A percentile compares a stretch with the other conserved stretches of the same genome.
phyloP scores from a whole-genome alignment of 2,113 vertebrate species.

The Glareola pratincola region DNA sequence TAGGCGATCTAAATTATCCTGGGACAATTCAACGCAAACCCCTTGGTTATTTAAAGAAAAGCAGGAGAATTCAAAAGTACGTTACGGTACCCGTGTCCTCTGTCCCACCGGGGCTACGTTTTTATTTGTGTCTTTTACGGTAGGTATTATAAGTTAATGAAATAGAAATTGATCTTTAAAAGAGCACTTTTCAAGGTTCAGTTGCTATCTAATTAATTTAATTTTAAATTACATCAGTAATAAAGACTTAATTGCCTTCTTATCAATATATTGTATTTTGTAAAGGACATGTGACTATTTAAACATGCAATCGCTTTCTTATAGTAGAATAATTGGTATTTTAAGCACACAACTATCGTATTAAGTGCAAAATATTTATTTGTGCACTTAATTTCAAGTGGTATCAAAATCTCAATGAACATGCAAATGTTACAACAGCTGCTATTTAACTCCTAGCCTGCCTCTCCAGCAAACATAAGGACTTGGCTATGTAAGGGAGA shows the following conservation, averaged over 20 bases:
- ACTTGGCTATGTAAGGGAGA: not conserved
- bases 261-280: slow-evolving; percentile 68
- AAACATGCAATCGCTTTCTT: slow-evolving; percentile 8
- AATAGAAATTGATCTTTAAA: slow-evolving; percentile 67
- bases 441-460: slow-evolving; percentile 47
- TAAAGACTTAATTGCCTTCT: slow-evolving; percentile 70
- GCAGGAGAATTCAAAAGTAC: not conserved
- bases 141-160: slow-evolving; percentile 66
- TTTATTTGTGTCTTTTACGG: not conserved
- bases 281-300: slow-evolving; percentile 51
- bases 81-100: not conserved
- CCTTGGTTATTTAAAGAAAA: not conserved
- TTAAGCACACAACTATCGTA: slow-evolving; percentile 43
- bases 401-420: slow-evolving; percentile 43
- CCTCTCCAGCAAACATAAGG: not conserved
- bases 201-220: slow-evolving; percentile 69
- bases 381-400: slow-evolving; percentile 61
- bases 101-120: not conserved
- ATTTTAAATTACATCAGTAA: slow-evolving; percentile 70
- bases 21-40: not conserved
- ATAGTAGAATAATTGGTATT: slow-evolving; percentile 52
- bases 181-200: slow-evolving; percentile 66
- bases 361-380: slow-evolving; percentile 66
- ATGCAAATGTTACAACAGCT: slow-evolving; percentile 43
- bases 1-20: not conserved